Base-by-base conservation (phyloP, 2,888 invertebrate species). In the Leptogaster cylindrica region DNA sequence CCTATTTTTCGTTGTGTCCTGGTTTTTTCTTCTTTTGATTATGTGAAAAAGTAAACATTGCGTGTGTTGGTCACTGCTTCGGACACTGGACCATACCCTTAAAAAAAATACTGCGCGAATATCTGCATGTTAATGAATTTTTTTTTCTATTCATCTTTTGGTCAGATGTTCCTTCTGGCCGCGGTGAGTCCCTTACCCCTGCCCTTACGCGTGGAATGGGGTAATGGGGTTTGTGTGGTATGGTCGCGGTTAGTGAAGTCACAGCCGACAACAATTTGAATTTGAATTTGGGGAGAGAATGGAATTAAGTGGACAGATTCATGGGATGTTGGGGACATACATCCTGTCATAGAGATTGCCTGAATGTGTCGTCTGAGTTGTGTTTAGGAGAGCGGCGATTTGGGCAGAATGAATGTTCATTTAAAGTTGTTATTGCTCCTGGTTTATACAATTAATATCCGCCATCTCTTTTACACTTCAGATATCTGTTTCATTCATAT, bases 241-340 rank as follows among this genome's bases (percentile, higher is more conserved):
- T 25, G 48, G 48, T 12, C 25, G 48, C 12, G 23, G 48, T 48
- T 48, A 48, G 48, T 48, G 16, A 48, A 48, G 48, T 48, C 48
- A 48, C 48, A 25, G 48, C 48, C 48, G 48, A 48, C 48, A 48
- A 48, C 25, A 48, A 48, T 48, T 48, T 48, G 23, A 48, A 48
- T 48, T 48, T 48, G 10, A 48, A 25, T 48, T 48, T 10, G n/a
- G 23, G 48, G 48, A 48, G 25, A 48, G 48, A 48, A 48, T 48
- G 48, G 48, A 48, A 48, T 48, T 48, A 48, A 48, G 48, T 48
- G 48, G 48, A 48, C 48, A 41, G 23, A 48, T 48, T 48, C 23
- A 48, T 48, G 48, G 48, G 41, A 41, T 41, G 16, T 18, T 41
- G 25, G 25, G 23, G 25, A 48, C 16, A 25, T n/a, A 12, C 48